phyloP scores from a whole-genome alignment of 2,113 vertebrate genomes.

The Cynoglossus semilaevis region DNA sequence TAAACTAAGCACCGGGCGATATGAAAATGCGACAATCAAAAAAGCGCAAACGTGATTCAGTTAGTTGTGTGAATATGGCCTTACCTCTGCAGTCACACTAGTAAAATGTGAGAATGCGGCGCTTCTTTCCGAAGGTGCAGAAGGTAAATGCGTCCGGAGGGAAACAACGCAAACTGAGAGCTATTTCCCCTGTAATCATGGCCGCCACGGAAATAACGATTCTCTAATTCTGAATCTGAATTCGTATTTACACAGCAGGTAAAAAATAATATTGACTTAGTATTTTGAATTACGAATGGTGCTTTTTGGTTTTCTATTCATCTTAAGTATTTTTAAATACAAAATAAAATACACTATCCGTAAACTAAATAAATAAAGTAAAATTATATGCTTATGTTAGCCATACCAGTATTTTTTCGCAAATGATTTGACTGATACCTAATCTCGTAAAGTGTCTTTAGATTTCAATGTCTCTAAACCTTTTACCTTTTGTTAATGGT shows the following conservation, averaged over 20 bases:
- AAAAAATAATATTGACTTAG: neutral
- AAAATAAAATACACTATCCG: neutral
- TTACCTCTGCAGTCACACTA: slow-evolving; percentile 70
- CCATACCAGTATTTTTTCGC: no score
- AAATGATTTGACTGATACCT: no score
- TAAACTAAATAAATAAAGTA: neutral
- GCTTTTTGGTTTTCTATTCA: neutral
- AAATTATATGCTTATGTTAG: neutral
- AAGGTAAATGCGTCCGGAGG: slow-evolving; percentile 58
- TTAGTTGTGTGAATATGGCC: neutral
- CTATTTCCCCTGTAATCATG: neutral
- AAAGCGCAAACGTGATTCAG: no score
- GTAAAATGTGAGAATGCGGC: slow-evolving; percentile 58
- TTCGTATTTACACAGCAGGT: neutral
- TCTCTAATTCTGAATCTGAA: neutral
- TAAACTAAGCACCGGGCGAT: rapidly evolving
- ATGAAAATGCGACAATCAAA: neutral
- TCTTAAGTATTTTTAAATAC: neutral
- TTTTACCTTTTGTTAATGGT: no score
- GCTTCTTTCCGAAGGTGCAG: slow-evolving; percentile 56
- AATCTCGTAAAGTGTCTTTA: no score
- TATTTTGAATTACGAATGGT: no score
- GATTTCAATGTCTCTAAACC: no score
- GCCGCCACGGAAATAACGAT: neutral
- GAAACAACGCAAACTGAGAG: slow-evolving; percentile 30